Base-by-base conservation (phyloP, 2,797 vertebrate genomes). In the Nyctibius grandis region DNA sequence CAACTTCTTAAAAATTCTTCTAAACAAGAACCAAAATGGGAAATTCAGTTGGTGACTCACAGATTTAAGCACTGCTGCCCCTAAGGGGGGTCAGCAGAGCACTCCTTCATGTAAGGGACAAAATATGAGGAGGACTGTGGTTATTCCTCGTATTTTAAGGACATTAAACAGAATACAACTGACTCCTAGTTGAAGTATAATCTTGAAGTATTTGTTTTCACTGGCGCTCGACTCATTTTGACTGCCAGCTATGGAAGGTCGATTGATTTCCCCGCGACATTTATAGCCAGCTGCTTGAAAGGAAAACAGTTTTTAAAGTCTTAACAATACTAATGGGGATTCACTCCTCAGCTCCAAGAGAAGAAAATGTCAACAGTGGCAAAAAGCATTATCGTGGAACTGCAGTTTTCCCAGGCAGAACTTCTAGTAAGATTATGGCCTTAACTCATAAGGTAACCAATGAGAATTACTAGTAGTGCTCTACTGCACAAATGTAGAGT, bases 201-300 rank as follows among this genome's bases (percentile, higher is more conserved):
- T 88, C 77, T 88, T 73, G 33, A 90, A 92, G 28, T 67, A 82
- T 93, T 94, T 91, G 23, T 91, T 96, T 95, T 95, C 42, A 21
- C 47, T 95, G 83, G 59, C 76, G 81, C 26, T 86, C 25, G 73
- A 21, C 29, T 63, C 7, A 36, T 82, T 91, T 89, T 89, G 31
- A 38, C 69, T 93, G 92, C 82, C 91, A 68, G 0, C 42, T 70
- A 29, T 57, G 70, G 45, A 84, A 88, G 28, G 40, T 33, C 1
- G 0, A 59, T 82, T 61, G 79, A 84, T 75, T 91, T 87, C 20
- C 19, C 74, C 67, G 56, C 3, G 4, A 88, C 84, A 12, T 64
- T 95, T 86, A 68, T 78, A 83, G 79, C 34, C 88, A 89, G 65
- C 50, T 94, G 61, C 86, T 88, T 88, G 48, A 84, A 92, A 83